Evolutionary conservation across 2,888 invertebrate genomes (phyloP).

Genomic region (Bellardia bayeri): DNA sequence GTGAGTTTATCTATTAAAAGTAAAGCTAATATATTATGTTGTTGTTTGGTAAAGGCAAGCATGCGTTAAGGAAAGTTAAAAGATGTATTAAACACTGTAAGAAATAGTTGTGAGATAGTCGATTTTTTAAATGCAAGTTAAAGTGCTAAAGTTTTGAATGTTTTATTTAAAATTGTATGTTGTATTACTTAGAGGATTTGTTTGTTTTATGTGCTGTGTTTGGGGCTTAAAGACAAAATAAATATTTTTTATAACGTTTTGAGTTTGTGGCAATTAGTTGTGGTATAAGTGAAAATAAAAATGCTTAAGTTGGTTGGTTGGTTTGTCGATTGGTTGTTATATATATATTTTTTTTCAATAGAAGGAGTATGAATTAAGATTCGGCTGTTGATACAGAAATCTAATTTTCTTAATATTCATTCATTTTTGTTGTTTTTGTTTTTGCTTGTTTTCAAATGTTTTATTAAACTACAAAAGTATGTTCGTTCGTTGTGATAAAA

Average conservation of each 20-base stretch:
- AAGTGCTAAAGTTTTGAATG: slow-evolving; percentile 4
- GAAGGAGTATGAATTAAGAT: slow-evolving; percentile 84
- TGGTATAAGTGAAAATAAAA: slow-evolving; percentile 23
- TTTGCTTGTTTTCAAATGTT: slow-evolving; percentile 59
- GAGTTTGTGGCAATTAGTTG: neutral
- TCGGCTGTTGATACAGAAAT: slow-evolving; percentile 84
- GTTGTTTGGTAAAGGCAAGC: slow-evolving; percentile 4
- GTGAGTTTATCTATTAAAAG: neutral
- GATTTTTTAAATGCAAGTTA: neutral
- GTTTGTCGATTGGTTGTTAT: slow-evolving; percentile 3
- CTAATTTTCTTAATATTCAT: slow-evolving; percentile 72
- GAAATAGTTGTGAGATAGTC: neutral
- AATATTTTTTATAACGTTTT: neutral
- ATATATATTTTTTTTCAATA: slow-evolving; percentile 75
- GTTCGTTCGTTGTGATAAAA: slow-evolving; percentile 54
- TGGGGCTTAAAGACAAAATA: neutral
- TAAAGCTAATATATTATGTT: neutral
- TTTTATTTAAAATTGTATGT: neutral
- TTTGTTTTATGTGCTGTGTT: slow-evolving; percentile 13
- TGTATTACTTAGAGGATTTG: neutral
- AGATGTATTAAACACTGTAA: slow-evolving; percentile 32
- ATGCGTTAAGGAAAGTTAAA: slow-evolving; percentile 10
- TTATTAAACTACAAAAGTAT: slow-evolving; percentile 50
- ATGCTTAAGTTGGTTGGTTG: slow-evolving; percentile 37
- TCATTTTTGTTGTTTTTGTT: slow-evolving; percentile 28